phyloP scores from a whole-genome alignment of 2,888 invertebrate genomes.

The Monopis laevigella region DNA sequence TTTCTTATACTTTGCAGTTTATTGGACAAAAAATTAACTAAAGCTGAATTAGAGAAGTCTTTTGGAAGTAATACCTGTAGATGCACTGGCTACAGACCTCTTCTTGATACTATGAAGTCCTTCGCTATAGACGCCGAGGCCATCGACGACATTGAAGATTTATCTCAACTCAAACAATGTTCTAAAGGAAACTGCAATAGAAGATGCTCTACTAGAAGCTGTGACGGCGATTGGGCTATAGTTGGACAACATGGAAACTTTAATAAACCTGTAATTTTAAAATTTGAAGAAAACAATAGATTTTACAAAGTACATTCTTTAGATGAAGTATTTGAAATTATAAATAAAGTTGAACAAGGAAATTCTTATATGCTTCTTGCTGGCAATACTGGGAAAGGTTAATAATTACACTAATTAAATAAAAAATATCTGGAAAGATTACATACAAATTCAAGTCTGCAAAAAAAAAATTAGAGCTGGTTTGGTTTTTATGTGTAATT shows the following conservation, averaged over 20 bases:
- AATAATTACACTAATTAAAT: too few species aligned
- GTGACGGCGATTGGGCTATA: slow-evolving; percentile 35
- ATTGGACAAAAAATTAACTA: slow-evolving; percentile 62
- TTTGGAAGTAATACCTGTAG: slow-evolving; percentile 83
- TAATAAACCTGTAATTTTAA: slow-evolving; percentile 44
- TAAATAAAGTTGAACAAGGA: slow-evolving; percentile 42
- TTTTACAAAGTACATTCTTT: slow-evolving; percentile 59
- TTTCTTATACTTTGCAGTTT: slow-evolving; percentile 36
- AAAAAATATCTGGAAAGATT: too few species aligned
- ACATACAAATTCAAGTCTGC: too few species aligned
- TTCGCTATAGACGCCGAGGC: slow-evolving; percentile 66
- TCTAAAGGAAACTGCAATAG: slow-evolving; percentile 30
- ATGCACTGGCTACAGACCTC: slow-evolving; percentile 82
- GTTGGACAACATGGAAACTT: slow-evolving; percentile 18
- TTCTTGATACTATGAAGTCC: slow-evolving; percentile 79
- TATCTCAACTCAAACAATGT: slow-evolving; percentile 22
- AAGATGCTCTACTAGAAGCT: slow-evolving; percentile 32
- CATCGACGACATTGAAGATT: slow-evolving; percentile 4
- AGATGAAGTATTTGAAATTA: slow-evolving; percentile 52
- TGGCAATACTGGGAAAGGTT: slow-evolving; percentile 80
- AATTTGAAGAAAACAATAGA: slow-evolving; percentile 46
- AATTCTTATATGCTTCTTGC: slow-evolving; percentile 69
- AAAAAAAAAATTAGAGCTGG: too few species aligned
- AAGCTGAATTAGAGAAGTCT: slow-evolving; percentile 75
- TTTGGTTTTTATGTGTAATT: too few species aligned